These are phyloP conservation scores for Muscicapa striata DNA, from an alignment of 2,797 vertebrate species.

Conservation along the genomic window DNA sequence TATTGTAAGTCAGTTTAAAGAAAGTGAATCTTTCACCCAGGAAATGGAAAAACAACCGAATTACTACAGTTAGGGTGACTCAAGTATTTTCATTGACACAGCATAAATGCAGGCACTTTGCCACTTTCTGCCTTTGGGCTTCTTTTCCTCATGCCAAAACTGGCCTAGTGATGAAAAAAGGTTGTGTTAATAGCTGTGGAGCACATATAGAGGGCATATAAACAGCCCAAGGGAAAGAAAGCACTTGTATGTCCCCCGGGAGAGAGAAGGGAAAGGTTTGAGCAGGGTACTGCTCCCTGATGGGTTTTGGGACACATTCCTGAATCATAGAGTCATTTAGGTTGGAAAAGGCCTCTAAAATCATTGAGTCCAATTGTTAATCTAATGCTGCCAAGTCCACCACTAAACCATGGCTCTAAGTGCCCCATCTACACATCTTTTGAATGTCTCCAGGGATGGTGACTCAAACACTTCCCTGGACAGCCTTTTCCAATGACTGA, in stretches of 20 bases:
- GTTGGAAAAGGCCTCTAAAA: background rate
- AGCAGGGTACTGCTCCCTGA: background rate
- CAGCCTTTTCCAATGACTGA: background rate
- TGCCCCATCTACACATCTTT: background rate
- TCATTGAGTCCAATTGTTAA: background rate
- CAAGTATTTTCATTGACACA: background rate
- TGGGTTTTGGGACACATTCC: background rate
- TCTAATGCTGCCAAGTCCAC: background rate
- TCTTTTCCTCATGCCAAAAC: background rate
- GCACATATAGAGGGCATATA: background rate
- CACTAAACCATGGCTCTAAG: background rate
- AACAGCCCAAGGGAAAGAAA: background rate
- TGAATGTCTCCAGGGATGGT: background rate
- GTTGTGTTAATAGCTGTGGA: background rate
- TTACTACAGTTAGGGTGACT: background rate
- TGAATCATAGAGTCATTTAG: background rate
- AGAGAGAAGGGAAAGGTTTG: background rate
- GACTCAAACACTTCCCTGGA: background rate
- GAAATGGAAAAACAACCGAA: background rate
- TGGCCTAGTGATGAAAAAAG: background rate
- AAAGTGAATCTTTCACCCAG: background rate
- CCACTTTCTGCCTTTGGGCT: background rate
- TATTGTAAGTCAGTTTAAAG: background rate
- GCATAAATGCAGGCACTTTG: background rate
- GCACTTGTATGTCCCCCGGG: background rate